These are phyloP conservation scores for Hecatera dysodea DNA, from an alignment of 2,888 invertebrate genomes.

Conservation along the genomic window DNA sequence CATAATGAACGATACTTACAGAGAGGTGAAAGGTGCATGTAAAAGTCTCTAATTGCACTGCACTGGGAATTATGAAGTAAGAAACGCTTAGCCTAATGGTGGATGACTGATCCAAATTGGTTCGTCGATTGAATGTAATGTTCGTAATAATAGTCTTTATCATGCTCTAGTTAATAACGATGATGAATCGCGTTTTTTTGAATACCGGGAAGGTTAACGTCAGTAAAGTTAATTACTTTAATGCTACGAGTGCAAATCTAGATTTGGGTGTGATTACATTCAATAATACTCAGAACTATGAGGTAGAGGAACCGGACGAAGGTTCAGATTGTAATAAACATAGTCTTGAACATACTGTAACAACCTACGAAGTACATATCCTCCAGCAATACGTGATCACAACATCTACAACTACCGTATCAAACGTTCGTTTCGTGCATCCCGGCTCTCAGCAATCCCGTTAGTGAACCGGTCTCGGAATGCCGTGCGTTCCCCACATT, in stretches of 20 bases:
- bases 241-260: conserved; percentile 16
- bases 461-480: conserved; percentile 81
- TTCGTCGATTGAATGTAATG: conserved; percentile 58
- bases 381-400: conserved; percentile 59
- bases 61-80: conserved; percentile 65
- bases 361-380: conserved; percentile 36
- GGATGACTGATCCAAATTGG: conserved; percentile 45
- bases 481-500: conserved; percentile 77
- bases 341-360: conserved; percentile 6
- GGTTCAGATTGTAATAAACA: background rate
- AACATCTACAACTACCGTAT: conserved; percentile 68
- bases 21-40: conserved; percentile 77
- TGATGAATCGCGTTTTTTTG: conserved; percentile 38
- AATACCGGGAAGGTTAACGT: conserved; percentile 29
- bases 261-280: conserved; percentile 3
- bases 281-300: background rate
- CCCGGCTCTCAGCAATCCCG: conserved; percentile 76
- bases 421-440: conserved; percentile 73
- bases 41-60: conserved; percentile 66
- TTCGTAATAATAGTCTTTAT: conserved; percentile 48
- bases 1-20: conserved; percentile 56
- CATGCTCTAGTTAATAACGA: conserved; percentile 49
- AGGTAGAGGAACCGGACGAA: background rate
- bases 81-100: conserved; percentile 53
- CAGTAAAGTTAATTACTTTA: conserved; percentile 15